Percentiles rank a stretch among this genome's conserved stretches.
Evolutionary conservation across 2,113 vertebrate species (phyloP).

Genomic region (Urocolius indicus): DNA sequence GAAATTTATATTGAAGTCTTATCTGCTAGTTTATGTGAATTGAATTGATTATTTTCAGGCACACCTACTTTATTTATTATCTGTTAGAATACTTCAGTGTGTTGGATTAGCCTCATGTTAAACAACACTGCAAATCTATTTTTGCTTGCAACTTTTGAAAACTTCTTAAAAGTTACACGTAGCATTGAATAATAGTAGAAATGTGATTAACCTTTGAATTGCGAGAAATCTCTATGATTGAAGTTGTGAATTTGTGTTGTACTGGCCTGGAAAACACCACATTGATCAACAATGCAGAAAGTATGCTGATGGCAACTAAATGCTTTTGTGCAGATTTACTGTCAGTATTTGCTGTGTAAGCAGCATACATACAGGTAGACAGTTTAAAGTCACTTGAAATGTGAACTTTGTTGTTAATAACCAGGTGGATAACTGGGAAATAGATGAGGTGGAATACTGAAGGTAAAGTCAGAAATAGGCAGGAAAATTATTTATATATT

Average conservation of each 20-base stretch:
- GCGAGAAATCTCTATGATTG: background rate
- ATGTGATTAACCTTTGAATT: background rate
- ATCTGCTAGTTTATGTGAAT: background rate
- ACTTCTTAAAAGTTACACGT: background rate
- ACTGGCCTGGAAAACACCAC: background rate
- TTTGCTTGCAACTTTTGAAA: background rate
- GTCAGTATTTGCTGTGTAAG: background rate
- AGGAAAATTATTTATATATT: background rate
- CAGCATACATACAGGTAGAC: background rate
- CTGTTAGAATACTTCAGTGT: background rate
- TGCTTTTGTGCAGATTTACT: background rate
- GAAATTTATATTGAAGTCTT: background rate
- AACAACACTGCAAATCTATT: background rate
- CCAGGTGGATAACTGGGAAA: background rate
- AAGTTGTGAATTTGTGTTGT: background rate
- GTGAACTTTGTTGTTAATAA: background rate
- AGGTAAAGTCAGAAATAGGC: background rate
- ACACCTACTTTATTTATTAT: background rate
- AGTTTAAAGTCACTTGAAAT: background rate
- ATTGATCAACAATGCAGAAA: conserved; percentile 26
- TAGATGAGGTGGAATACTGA: background rate
- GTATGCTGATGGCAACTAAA: background rate
- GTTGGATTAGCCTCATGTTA: background rate
- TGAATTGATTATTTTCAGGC: background rate
- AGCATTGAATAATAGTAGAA: background rate